phyloP scores from a whole-genome alignment of 2,888 invertebrate genomes.

The Periphyllus acericola region DNA sequence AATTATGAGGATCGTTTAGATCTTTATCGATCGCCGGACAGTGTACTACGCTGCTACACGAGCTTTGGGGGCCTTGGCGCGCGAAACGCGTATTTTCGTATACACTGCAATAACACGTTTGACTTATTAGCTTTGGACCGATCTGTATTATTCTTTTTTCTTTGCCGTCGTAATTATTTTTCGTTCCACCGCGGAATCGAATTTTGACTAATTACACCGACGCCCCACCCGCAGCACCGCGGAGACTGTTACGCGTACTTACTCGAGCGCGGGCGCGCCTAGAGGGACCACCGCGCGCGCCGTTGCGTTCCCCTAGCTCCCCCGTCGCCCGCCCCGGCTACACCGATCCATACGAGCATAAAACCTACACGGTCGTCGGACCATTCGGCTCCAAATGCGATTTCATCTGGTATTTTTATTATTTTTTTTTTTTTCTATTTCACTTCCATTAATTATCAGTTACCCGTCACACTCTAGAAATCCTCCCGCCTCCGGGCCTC shows the following conservation, averaged over 20 bases:
- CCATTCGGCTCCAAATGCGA: neutral
- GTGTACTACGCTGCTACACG: neutral
- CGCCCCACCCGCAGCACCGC: neutral
- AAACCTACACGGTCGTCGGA: neutral
- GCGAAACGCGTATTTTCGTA: neutral
- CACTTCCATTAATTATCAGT: constrained; percentile 31
- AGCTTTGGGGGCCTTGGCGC: constrained; percentile 6
- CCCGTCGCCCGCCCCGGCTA: neutral
- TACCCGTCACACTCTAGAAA: constrained; percentile 20
- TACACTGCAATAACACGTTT: too few species aligned
- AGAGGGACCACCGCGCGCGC: neutral
- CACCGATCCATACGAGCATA: neutral
- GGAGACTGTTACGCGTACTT: too few species aligned
- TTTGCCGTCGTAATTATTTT: constrained; percentile 6
- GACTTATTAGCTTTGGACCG: neutral
- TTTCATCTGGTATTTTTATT: neutral
- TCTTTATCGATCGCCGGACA: constrained; percentile 20
- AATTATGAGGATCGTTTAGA: constrained; percentile 45
- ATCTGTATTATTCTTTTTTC: neutral
- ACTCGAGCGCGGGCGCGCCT: neutral
- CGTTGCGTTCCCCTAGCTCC: neutral
- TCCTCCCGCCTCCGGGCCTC: constrained; percentile 20
- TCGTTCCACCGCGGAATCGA: neutral
- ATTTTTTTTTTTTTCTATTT: neutral
- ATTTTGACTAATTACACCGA: neutral